Conservation (phyloP, 2,113 vertebrate species). For the Xenus cinereus region DNA sequence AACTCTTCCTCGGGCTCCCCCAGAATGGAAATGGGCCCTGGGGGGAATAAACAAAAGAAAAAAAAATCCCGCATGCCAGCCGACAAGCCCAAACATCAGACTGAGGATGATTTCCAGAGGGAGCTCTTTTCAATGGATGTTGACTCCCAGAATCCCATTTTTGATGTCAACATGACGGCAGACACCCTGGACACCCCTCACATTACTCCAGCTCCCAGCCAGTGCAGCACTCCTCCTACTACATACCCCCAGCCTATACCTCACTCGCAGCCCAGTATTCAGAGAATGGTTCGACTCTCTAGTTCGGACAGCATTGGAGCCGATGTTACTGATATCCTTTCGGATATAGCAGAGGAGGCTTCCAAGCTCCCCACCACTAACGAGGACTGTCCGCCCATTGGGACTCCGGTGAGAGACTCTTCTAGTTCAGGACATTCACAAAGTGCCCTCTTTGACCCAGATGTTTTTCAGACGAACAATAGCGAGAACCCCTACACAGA, state of each 20-base stretch:
- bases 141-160: constrained; percentile 96
- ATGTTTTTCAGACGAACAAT: constrained; percentile 91
- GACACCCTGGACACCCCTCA: constrained; percentile 95
- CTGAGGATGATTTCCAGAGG: constrained; percentile 97
- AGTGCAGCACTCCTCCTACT: constrained; percentile 92
- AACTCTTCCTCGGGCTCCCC: constrained; percentile 95
- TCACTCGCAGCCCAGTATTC: constrained; percentile 80
- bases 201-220: constrained; percentile 95
- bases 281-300: constrained; percentile 90
- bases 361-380: constrained; percentile 82
- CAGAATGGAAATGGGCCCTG: constrained; percentile 79
- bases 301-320: constrained; percentile 96
- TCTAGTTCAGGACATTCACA: constrained; percentile 95
- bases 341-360: constrained; percentile 94
- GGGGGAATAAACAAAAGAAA: constrained; percentile 88
- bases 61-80: constrained; percentile 84
- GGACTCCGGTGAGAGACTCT: constrained; percentile 93
- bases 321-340: constrained; percentile 95
- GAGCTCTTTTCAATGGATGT: constrained; percentile 98
- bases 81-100: constrained; percentile 88
- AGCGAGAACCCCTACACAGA: constrained; percentile 94
- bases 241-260: constrained; percentile 79
- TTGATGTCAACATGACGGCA: constrained; percentile 92
- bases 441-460: constrained; percentile 93
- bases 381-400: constrained; percentile 89